Conservation (phyloP, 2,113 vertebrate genomes). For the Planiliza haematocheilus region DNA sequence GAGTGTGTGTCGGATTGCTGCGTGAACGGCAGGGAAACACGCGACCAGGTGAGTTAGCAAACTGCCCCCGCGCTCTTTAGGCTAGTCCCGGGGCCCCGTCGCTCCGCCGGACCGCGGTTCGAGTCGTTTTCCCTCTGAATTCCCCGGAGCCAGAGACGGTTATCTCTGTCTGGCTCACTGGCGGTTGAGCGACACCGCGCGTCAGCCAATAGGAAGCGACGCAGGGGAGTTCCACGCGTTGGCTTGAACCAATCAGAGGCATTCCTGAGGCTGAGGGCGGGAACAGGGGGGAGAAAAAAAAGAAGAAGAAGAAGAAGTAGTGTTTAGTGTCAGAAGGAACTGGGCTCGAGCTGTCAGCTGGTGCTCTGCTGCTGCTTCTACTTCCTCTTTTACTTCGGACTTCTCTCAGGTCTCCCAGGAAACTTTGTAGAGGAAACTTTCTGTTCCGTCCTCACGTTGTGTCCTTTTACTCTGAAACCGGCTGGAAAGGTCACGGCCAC, state of each 20-base stretch:
- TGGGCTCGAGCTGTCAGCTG: not conserved
- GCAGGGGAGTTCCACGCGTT: rapidly evolving
- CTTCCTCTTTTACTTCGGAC: too few relatives aligned
- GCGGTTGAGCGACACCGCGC: not conserved
- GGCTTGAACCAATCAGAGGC: slow-evolving; percentile 17
- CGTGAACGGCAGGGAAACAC: not conserved
- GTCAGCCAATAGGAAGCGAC: slow-evolving; percentile 44
- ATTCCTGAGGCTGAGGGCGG: not conserved
- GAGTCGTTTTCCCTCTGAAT: not conserved
- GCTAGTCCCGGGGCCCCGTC: rapidly evolving
- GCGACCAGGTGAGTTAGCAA: slow-evolving; percentile 43
- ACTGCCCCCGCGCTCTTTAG: rapidly evolving
- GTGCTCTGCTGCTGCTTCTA: too few relatives aligned
- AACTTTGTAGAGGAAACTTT: too few relatives aligned
- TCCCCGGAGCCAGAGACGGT: slow-evolving; percentile 1
- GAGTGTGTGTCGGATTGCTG: slow-evolving; percentile 15
- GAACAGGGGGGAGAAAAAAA: slow-evolving; percentile 9
- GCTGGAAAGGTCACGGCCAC: too few relatives aligned
- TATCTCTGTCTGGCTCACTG: not conserved
- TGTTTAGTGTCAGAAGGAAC: too few relatives aligned
- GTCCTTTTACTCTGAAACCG: too few relatives aligned
- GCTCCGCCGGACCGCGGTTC: not conserved
- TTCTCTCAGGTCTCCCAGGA: too few relatives aligned
- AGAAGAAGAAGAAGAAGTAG: too few relatives aligned
- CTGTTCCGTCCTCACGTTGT: too few relatives aligned